Conservation (phyloP, 2,113 vertebrate species). For the Marmota flaviventris region DNA sequence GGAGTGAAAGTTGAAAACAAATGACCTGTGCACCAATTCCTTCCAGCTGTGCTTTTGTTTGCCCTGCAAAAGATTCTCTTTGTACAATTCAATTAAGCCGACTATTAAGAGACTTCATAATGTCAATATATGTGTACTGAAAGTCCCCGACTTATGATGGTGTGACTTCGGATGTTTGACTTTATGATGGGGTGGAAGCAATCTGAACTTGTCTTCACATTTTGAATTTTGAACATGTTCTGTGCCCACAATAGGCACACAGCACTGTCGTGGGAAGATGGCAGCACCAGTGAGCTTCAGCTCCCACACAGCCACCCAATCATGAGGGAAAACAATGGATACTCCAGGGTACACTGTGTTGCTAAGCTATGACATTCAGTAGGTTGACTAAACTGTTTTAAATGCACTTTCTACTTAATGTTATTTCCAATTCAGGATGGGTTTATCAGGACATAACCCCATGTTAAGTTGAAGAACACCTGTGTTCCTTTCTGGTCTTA, state of each 20-base stretch:
- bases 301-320: not conserved
- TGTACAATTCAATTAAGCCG: slow-evolving; percentile 44
- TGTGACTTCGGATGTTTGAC: not conserved
- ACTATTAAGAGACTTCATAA: not conserved
- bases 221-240: not conserved
- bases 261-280: not conserved
- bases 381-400: not conserved
- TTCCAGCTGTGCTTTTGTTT: not conserved
- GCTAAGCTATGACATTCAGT: not conserved
- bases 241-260: too few relatives aligned
- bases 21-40: not conserved
- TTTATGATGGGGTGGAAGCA: not conserved
- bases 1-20: not conserved
- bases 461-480: not conserved
- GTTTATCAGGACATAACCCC: not conserved
- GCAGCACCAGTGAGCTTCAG: not conserved
- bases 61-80: not conserved
- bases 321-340: not conserved
- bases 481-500: not conserved
- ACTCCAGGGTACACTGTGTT: too few relatives aligned
- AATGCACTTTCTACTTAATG: not conserved
- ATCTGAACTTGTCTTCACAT: not conserved
- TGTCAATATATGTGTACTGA: not conserved
- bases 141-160: not conserved
- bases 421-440: not conserved